Base-by-base conservation (phyloP, 92 coral and sea anemone species). In the Palythoa grandis region DNA sequence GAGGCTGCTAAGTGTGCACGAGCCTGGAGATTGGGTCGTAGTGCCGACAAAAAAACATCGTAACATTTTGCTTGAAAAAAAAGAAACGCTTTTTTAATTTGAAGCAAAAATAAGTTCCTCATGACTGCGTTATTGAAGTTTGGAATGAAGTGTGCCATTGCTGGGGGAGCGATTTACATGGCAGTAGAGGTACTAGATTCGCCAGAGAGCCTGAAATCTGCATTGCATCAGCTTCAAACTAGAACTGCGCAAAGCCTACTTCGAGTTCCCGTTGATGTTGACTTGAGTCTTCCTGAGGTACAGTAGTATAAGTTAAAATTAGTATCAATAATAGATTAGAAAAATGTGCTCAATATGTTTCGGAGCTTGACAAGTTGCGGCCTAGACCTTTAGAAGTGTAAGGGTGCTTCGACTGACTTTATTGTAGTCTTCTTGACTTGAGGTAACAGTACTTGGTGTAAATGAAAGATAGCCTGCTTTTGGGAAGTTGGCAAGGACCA, bases 131-230 rank as follows among this genome's bases (percentile, higher is more conserved):
- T 92, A 8, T 57, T 69, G 77, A 93, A 93, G 86, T 85, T 93
- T 12, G 91, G 86, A 52, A 79, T 74, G 5, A 93, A 93, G 78
- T 89, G 92, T 68, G 91, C 90, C 12, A 74, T 93, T 73, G 97
- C 93, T 23, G 95, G 94, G 2, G 90, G 93, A 47, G 91, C 92
- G 5, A 78, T 91, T 72, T 93, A 93, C 73, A 94, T 87, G 50
- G 79, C 89, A 23, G 89, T 82, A 70, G 93, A 84, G 82, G 84
- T 93, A 0, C 79, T 93, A 71, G 91, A 94, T n/a, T 93, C 97
- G 52, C 97, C 92, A 50, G 97, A 93, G 77, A 72, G 92, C 56
- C 68, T 91, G 25, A 92, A 92, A 35, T 85, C 87, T 17, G 85
- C 93, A 19, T 70, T 87, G 38, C 70, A 82, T 53, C 73, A 86